Conservation (phyloP, 1,140 invertebrate species). For the Drosophila kepulauana region DNA sequence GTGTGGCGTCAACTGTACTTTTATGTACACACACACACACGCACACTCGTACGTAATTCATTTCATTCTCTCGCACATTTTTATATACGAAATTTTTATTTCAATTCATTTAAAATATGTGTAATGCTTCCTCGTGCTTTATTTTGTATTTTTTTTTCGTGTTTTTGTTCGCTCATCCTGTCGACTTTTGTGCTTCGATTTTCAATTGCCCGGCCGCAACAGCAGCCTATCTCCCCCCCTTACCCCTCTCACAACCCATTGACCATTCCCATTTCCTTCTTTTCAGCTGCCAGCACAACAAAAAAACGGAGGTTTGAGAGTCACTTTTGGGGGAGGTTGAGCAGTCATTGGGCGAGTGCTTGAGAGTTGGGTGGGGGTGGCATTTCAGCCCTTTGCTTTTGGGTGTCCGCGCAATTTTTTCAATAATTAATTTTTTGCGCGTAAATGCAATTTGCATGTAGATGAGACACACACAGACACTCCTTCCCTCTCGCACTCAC, state of each 20-base stretch:
- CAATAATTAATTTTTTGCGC: conserved; percentile 83
- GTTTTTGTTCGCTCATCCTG: conserved; percentile 55
- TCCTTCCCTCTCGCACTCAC: conserved; percentile 2
- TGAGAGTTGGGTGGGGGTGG: neutral
- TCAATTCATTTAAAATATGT: conserved; percentile 83
- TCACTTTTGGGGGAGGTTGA: neutral
- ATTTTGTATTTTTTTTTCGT: neutral
- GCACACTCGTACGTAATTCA: conserved; percentile 43
- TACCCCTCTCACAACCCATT: neutral
- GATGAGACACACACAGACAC: conserved; percentile 40
- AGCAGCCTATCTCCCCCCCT: conserved; percentile 23
- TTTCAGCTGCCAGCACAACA: neutral
- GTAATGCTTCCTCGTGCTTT: conserved; percentile 56
- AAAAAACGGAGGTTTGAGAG: neutral
- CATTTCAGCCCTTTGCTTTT: conserved; percentile 25
- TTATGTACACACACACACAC: conserved; percentile 48
- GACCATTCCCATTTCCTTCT: conserved; percentile 1
- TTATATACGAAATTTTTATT: conserved; percentile 80
- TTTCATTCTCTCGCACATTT: conserved; percentile 63
- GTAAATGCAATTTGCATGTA: conserved; percentile 81
- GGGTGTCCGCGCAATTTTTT: conserved; percentile 71
- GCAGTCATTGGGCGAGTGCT: neutral
- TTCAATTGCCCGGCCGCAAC: conserved; percentile 59
- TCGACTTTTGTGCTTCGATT: conserved; percentile 70
- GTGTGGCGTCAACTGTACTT: conserved; percentile 81